Conservation (phyloP, 2,113 vertebrate species). For the Epinephelus cyanopodus region DNA sequence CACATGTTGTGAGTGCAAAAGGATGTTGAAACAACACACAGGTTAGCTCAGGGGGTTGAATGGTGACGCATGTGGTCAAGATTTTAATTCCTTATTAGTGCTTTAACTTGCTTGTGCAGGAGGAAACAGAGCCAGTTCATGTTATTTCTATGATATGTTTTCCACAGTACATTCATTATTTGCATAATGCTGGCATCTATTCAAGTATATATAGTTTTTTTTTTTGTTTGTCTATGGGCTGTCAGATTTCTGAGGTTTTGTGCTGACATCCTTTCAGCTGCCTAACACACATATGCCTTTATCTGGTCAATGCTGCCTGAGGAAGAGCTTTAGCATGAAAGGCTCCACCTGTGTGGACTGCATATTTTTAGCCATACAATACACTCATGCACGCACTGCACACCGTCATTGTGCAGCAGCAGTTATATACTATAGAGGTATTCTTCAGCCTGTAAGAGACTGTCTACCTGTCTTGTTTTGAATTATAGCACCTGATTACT, state of each 20-base stretch:
- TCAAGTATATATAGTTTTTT: not conserved
- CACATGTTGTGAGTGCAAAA: not conserved
- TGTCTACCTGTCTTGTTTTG: slow-evolving; percentile 17
- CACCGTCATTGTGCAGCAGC: not conserved
- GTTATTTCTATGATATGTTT: not conserved
- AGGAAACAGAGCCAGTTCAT: not conserved
- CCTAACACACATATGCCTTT: not conserved
- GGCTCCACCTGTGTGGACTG: slow-evolving; percentile 6
- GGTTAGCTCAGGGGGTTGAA: not conserved
- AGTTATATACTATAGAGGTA: slow-evolving; percentile 10
- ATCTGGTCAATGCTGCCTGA: not conserved
- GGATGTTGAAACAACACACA: not conserved
- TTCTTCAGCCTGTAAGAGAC: not conserved
- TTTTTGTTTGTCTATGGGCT: slow-evolving; percentile 3
- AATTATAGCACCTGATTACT: not conserved
- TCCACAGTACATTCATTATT: slow-evolving; percentile 1
- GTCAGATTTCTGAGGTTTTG: slow-evolving; percentile 13
- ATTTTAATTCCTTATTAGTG: not conserved
- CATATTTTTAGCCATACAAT: not conserved
- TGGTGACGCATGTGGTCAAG: not conserved
- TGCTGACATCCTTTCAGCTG: slow-evolving; percentile 17
- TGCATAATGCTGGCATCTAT: not conserved
- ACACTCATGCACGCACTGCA: not conserved
- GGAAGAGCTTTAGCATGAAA: slow-evolving; percentile 9
- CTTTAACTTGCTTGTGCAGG: not conserved